These are phyloP conservation scores for Yponomeuta cagnagella DNA, from an alignment of 2,888 invertebrate species.

Conservation along the genomic window DNA sequence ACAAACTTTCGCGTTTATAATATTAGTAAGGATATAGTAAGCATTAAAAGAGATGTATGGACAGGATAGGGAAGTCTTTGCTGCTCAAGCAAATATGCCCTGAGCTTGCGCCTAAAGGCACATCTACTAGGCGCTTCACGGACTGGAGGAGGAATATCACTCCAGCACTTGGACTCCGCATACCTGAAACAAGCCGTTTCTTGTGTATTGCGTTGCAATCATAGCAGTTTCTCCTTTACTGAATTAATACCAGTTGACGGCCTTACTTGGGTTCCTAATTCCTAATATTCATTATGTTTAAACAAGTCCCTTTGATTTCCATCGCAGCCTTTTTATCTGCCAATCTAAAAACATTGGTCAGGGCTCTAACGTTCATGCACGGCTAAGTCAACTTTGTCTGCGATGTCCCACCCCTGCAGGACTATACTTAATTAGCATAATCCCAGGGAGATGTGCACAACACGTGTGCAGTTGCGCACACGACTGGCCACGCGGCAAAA, in stretches of 20 bases:
- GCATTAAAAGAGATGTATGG: no score
- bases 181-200: no score
- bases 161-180: no score
- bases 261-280: neutral
- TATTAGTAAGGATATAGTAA: no score
- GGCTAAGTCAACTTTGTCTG: conserved; percentile 6
- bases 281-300: neutral
- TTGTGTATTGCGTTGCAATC: no score
- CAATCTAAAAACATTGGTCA: conserved; percentile 4
- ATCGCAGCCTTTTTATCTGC: neutral
- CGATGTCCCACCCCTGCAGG: conserved; percentile 21
- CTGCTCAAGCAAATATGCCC: no score
- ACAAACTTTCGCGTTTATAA: no score
- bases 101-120: no score
- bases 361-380: conserved; percentile 6
- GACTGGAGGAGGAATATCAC: no score
- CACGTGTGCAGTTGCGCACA: conserved; percentile 13
- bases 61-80: no score
- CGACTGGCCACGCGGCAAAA: conserved; percentile 14
- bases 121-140: no score
- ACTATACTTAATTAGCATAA: conserved; percentile 42
- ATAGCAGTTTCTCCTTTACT: no score
- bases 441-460: conserved; percentile 34
- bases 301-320: neutral
- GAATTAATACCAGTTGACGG: neutral